These are phyloP conservation scores for Cryptocheilus praepositus DNA, from an alignment of 2,888 invertebrate genomes.

Conservation along the genomic window DNA sequence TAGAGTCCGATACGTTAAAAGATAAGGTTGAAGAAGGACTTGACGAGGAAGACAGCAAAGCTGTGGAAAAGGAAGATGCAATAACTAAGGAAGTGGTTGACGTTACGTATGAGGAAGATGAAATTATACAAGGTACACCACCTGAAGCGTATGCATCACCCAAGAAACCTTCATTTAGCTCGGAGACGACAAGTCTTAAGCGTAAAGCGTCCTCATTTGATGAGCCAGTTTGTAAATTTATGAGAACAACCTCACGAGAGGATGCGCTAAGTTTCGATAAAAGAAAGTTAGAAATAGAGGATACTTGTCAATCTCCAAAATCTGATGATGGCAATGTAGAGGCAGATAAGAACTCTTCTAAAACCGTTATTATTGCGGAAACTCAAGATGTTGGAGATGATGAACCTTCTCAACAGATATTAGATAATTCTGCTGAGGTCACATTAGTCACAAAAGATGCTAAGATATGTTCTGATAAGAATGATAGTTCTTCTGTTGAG, in stretches of 20 bases:
- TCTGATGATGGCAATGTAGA: constrained; percentile 22
- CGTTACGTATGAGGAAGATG: constrained; percentile 42
- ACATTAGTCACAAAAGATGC: constrained; percentile 17
- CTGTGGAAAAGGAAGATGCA: background rate
- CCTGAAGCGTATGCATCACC: constrained; percentile 31
- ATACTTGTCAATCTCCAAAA: constrained; percentile 23
- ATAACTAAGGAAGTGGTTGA: constrained; percentile 13
- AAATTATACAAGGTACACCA: constrained; percentile 54
- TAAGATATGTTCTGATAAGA: constrained; percentile 21
- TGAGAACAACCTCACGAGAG: constrained; percentile 27
- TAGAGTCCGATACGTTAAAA: background rate
- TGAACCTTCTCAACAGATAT: constrained; percentile 3
- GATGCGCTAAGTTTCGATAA: constrained; percentile 17
- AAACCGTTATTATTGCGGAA: constrained; percentile 46
- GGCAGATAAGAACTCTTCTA: constrained; percentile 17
- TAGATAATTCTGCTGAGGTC: background rate
- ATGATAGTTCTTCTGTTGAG: constrained; percentile 18
- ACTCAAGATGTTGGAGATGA: constrained; percentile 40
- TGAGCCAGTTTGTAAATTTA: constrained; percentile 43
- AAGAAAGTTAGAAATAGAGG: constrained; percentile 14
- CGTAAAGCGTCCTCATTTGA: constrained; percentile 44
- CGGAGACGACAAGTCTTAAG: constrained; percentile 29
- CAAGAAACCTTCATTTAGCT: constrained; percentile 22
- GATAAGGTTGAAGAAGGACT: background rate
- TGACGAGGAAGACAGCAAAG: background rate